Evolutionary conservation across 2,888 invertebrate genomes (phyloP), one percentile per base, ranked within the genome.

Genomic region (Eupsilia transversa): DNA sequence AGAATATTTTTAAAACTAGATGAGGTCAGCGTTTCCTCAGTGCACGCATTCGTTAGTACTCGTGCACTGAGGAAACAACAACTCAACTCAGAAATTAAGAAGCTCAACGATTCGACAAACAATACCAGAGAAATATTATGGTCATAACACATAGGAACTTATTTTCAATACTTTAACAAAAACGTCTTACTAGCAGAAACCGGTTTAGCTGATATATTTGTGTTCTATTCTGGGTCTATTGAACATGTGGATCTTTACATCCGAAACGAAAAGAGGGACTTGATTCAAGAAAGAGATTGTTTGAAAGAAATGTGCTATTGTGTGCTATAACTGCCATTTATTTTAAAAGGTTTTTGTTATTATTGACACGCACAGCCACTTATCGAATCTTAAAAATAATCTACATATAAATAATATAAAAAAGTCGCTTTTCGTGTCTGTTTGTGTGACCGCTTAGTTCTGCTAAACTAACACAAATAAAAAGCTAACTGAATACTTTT

Each of bases 121-220:
- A 41, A 38, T 38, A 38, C 38, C 10, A 38, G 38, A 38, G 10
- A 38, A 38, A 9, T 12, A 27, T n/a, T 30, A 33, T 57, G 12
- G 6, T 5, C 59, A 14, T 14, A 33, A 14, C 20, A 56, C 17
- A 41, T n/a, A 30, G 17, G 46, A 56, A 27, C 33, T 52, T 43
- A 52, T 75, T 74, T 20, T 56, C 6, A 33, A 46, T 46, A 30
- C 23, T 57, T 78, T n/a, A 23, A 56, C 46, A 69, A 79, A 65
- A 49, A 41, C 12, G 10, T 59, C 27, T n/a, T 10, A 30, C 41
- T 17, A 57, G 23, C 23, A 30, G 6, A 43, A n/a, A 46, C 72
- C n/a, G 35, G 72, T 79, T 71, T 35, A 35, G 17, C 35, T 27
- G 23, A 49, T 33, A 59, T 14, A n/a, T 35, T 20, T 41, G n/a